Evolutionary conservation across 2,888 invertebrate species (phyloP).

Genomic region (Dryococelus australis): DNA sequence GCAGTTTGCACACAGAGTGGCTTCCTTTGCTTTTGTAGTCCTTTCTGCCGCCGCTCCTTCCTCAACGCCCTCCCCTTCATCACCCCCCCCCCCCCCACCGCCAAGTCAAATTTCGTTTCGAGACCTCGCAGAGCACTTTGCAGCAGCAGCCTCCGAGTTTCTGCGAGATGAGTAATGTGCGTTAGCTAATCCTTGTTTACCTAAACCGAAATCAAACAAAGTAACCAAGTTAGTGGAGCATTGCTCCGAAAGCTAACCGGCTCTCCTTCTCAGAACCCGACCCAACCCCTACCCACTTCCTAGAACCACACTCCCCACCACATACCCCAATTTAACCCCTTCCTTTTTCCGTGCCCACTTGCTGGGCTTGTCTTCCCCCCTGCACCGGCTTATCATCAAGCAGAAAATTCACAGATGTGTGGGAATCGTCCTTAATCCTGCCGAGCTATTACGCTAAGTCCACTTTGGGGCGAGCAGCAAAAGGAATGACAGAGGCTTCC

Average conservation of each 20-base stretch:
- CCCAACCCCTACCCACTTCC: neutral
- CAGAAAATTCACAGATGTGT: neutral
- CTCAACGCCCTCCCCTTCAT: neutral
- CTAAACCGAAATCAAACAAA: conserved; percentile 42
- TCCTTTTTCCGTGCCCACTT: neutral
- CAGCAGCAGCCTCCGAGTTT: neutral
- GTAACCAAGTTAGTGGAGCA: conserved; percentile 40
- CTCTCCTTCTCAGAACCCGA: neutral
- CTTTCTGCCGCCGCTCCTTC: neutral
- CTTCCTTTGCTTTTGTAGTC: conserved; percentile 8
- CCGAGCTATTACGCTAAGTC: neutral
- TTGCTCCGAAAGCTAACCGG: conserved; percentile 36
- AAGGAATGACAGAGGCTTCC: too few species aligned
- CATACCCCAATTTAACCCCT: neutral
- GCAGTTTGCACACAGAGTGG: conserved; percentile 3
- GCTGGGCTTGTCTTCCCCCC: neutral
- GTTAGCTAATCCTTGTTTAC: conserved; percentile 43
- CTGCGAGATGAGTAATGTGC: conserved; percentile 28
- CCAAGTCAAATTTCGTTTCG: neutral
- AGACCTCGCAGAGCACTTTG: neutral
- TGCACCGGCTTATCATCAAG: neutral
- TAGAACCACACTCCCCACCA: neutral
- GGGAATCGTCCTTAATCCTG: neutral
- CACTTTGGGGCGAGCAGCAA: neutral
- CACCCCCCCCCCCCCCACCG: neutral